Conservation (phyloP, 2,888 invertebrate genomes). For the Nipponacmea schrenckii region DNA sequence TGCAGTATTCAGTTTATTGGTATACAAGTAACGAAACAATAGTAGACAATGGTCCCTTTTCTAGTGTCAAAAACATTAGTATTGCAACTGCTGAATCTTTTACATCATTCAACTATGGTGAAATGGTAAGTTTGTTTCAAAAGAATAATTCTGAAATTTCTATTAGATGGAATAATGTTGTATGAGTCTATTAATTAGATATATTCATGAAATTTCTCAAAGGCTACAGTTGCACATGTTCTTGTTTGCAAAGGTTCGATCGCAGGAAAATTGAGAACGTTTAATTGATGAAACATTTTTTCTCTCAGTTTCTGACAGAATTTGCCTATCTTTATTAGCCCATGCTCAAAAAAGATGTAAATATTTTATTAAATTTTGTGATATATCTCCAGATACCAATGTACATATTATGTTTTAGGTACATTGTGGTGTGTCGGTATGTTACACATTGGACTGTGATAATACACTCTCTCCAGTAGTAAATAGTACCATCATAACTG, state of each 20-base stretch:
- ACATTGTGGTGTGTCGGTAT: slow-evolving; percentile 16
- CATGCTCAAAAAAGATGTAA: no score
- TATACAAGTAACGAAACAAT: slow-evolving; percentile 10
- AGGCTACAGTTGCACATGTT: no score
- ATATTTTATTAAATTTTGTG: no score
- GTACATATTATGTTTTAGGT: slow-evolving; percentile 3
- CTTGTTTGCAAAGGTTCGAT: no score
- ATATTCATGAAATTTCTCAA: no score
- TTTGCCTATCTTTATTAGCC: no score
- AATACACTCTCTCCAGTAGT: slow-evolving; percentile 15
- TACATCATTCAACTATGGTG: slow-evolving; percentile 13
- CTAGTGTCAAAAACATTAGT: slow-evolving; percentile 12
- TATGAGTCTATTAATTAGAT: no score
- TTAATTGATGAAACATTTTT: no score
- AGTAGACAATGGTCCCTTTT: slow-evolving; percentile 16
- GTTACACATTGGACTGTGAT: slow-evolving; percentile 17
- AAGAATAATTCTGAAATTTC: slow-evolving; percentile 4
- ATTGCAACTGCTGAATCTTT: slow-evolving; percentile 4
- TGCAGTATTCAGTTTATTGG: slow-evolving; percentile 24
- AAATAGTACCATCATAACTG: slow-evolving; percentile 24
- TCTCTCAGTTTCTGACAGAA: no score
- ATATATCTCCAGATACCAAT: no score
- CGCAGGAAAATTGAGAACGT: no score
- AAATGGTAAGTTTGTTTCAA: slow-evolving; percentile 15
- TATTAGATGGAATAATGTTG: slow-evolving; percentile 21